Conservation (phyloP, 2,113 vertebrate species). For the Morone chrysops region DNA sequence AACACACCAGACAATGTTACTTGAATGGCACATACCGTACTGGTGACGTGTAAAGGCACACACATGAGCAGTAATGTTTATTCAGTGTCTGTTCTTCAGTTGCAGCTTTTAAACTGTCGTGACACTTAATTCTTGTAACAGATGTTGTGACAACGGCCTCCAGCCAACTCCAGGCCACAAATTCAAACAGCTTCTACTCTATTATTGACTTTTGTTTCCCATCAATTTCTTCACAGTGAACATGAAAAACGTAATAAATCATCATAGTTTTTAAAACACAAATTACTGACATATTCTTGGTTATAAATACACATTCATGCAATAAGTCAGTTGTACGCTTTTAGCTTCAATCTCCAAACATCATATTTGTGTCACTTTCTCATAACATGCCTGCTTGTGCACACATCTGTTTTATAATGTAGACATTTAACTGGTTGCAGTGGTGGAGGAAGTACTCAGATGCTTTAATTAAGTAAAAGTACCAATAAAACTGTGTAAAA, state of each 20-base stretch:
- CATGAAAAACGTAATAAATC: constrained; percentile 34
- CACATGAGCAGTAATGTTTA: constrained; percentile 29
- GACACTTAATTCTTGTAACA: constrained; percentile 47
- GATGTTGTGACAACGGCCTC: constrained; percentile 47
- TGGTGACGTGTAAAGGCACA: constrained; percentile 34
- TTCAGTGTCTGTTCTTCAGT: constrained; percentile 31
- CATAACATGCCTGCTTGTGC: background rate
- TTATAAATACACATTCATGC: background rate
- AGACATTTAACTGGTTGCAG: background rate
- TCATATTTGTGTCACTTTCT: background rate
- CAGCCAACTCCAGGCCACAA: constrained; percentile 33
- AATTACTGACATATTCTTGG: background rate
- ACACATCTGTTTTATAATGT: background rate
- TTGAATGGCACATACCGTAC: constrained; percentile 44
- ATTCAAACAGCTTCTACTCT: constrained; percentile 27
- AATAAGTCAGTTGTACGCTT: background rate
- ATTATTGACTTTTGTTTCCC: constrained; percentile 30
- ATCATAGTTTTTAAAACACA: constrained; percentile 31
- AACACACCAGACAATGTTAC: constrained; percentile 37
- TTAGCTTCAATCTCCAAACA: background rate
- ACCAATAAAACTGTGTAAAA: background rate
- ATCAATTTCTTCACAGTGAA: constrained; percentile 21
- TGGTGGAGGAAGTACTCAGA: background rate
- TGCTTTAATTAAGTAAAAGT: background rate
- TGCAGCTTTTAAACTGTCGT: constrained; percentile 41